Base-by-base conservation (phyloP, 2,888 invertebrate species). In the Linnaemya tessellans region DNA sequence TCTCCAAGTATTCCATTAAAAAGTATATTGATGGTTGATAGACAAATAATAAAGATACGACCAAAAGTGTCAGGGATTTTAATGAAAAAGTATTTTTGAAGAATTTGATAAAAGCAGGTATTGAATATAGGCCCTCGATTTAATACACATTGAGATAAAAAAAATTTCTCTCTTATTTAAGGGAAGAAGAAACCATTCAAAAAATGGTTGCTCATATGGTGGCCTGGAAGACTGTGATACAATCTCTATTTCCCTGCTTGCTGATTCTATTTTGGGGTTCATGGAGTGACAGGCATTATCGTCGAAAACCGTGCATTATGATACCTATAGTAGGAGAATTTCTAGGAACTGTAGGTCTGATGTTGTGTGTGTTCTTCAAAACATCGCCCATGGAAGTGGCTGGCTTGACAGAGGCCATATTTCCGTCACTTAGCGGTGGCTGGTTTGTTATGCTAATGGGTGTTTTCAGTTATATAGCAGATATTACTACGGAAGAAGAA, bases 361-460 rank as follows among this genome's bases (percentile, higher is more conserved):
- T 97, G 88, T 91, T 96, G 4, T 97, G 97, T 91, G 96, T 96
- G 20, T 97, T 95, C 90, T 97, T 96, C 91, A 94, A 96, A 90
- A 94, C 96, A 89, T 92, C 96, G 51, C 96, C 97, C 0, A 96
- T 97, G 94, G 97, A 97, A 93, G 96, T 94, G 2, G 96, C 96
- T 18, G 97, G 96, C 0, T 94, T 97, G 7, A 95, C 96, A 0
- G 97, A 97, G 92, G 96, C 96, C 0, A 94, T 97, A 87, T 97
- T 97, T 92, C 97, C 97, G 3, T 96, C 96, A 0, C 90, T 97
- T 9, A 96, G 96, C 0, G 93, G 97, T 11, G 97, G 97, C 10
- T 97, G 97, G 97, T 96, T 97, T 91, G 97, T 97, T 41, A 97
- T 97, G 97, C 95, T 97, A 89, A 97, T 97, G 97, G 97, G 97